Base-by-base conservation (phyloP, 1,140 invertebrate genomes). In the Plodia interpunctella region DNA sequence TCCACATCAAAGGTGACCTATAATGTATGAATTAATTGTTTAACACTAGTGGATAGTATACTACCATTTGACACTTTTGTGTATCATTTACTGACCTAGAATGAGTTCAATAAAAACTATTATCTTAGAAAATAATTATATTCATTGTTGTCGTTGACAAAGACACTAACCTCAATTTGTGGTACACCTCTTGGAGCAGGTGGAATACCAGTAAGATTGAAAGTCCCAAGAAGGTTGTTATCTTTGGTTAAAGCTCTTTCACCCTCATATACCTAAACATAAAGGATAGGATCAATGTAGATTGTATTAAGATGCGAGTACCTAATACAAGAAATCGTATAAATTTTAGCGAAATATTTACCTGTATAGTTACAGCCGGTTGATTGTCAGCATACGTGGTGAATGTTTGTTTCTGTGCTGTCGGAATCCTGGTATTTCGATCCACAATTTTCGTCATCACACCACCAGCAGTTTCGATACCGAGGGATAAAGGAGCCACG, bases 141-240 rank as follows among this genome's bases (percentile, higher is more conserved):
- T 3, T 44, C 13, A 5, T 9, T 15, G 3, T 44, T 44, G n/a
- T 5, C 2, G 8, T 5, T n/a, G n/a, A n/a, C n/a, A n/a, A n/a
- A 15, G 13, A 44, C 15, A 59, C 85, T 91, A 58, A 95, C 93
- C 65, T 93, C 91, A 59, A 92, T 92, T 82, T 92, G 91, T 11
- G 91, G 91, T 28, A 92, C 80, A 28, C 92, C 91, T 69, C 92
- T 85, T 8, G 91, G 91, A 0, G 93, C 93, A 19, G 95, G 94
- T 17, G 95, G 94, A 65, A 96, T 95, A 11, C 94, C 94, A 5
- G 91, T 92, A 4, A 93, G 65, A 81, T 96, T 94, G 74, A 97
- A 97, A 50, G 93, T 95, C 25, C 96, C 96, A 13, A 97, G 88
- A 5, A 95, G 78, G 77, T 97, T 96, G 79, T 96, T 96, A 68